phyloP scores from a whole-genome alignment of 2,113 vertebrate species.

The Emydura subglobosa region DNA sequence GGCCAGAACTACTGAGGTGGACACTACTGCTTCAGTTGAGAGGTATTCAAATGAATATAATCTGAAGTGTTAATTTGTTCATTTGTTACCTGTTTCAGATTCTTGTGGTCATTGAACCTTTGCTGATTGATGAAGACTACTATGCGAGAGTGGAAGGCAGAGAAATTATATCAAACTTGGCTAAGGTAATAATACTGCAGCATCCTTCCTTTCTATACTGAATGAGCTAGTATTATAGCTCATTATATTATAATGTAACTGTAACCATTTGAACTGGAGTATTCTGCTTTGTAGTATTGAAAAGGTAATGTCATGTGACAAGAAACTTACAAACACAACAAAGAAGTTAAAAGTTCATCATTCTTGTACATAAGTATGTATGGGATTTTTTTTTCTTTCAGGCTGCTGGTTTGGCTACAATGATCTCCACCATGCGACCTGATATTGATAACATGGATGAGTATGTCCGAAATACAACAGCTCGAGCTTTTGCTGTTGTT shows the following conservation, averaged over 20 bases:
- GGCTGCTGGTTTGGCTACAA: slow-evolving; percentile 98
- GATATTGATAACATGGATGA: slow-evolving; percentile 99
- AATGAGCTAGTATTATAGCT: neutral
- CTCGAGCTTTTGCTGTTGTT: slow-evolving; percentile 97
- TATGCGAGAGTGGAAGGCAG: slow-evolving; percentile 98
- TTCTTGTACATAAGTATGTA: neutral
- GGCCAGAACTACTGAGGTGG: neutral
- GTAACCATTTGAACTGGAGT: too few relatives aligned
- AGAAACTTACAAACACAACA: neutral
- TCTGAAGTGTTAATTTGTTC: neutral
- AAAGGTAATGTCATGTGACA: neutral
- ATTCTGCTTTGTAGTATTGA: neutral
- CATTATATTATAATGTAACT: too few relatives aligned
- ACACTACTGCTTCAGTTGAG: neutral
- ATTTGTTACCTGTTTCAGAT: slow-evolving; percentile 82
- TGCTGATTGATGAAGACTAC: slow-evolving; percentile 99
- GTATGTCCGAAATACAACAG: slow-evolving; percentile 98
- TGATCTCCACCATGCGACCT: slow-evolving; percentile 99
- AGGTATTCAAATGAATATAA: neutral
- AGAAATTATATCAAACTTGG: slow-evolving; percentile 99
- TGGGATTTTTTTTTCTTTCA: slow-evolving; percentile 56
- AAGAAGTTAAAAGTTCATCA: neutral
- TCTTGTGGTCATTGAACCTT: slow-evolving; percentile 96
- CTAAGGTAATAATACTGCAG: slow-evolving; percentile 87
- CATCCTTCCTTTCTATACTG: neutral